Evolutionary conservation across 2,113 vertebrate species (phyloP).

Genomic region (Columba janthina): DNA sequence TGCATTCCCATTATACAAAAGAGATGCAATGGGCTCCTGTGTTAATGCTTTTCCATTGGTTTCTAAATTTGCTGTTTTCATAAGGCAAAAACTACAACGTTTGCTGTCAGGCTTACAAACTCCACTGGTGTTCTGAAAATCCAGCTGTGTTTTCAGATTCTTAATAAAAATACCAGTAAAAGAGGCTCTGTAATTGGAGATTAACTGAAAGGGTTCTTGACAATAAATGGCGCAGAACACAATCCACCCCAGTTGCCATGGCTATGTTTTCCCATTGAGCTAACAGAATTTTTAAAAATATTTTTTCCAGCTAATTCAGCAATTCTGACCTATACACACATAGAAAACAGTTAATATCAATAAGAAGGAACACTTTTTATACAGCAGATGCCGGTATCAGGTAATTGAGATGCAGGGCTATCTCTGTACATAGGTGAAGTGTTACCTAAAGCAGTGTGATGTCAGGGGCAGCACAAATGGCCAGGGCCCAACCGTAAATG

Average conservation of each 20-base stretch:
- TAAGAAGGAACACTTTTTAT: not conserved
- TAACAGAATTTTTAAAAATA: not conserved
- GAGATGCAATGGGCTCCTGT: not conserved
- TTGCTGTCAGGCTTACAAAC: not conserved
- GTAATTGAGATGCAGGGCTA: not conserved
- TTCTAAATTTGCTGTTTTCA: not conserved
- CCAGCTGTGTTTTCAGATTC: slow-evolving; percentile 9
- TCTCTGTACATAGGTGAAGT: not conserved
- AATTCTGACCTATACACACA: not conserved
- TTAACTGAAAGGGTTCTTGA: not conserved
- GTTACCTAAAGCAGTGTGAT: not conserved
- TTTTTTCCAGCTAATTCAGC: not conserved
- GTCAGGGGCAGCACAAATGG: not conserved
- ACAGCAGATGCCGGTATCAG: not conserved
- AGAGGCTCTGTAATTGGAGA: not conserved
- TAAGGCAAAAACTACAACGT: not conserved
- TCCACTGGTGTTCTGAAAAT: not conserved
- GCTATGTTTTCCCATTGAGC: not conserved
- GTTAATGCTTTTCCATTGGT: not conserved
- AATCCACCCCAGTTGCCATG: slow-evolving; percentile 27
- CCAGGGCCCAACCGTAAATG: not conserved
- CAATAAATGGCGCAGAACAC: not conserved
- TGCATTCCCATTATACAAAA: not conserved
- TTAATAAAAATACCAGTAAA: slow-evolving; percentile 4
- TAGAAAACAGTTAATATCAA: not conserved